Evolutionary conservation across 2,113 vertebrate genomes (phyloP).

Genomic region (Rhegmatorhina hoffmannsi): DNA sequence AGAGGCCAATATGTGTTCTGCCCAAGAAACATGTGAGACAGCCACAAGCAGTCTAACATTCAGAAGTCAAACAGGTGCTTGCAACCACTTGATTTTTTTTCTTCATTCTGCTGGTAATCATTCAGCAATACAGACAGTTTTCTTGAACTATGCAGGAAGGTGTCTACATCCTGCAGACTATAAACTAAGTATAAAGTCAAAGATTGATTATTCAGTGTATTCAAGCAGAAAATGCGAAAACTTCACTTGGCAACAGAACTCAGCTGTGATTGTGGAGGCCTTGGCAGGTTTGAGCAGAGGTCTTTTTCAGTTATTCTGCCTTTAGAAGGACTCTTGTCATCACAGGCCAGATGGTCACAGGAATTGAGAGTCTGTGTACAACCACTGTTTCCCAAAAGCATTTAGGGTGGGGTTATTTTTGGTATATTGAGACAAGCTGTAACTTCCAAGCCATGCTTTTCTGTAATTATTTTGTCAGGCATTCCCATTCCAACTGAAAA

Average conservation of each 20-base stretch:
- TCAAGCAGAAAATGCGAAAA: constrained; percentile 1
- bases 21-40: neutral
- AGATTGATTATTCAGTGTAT: constrained; percentile 1
- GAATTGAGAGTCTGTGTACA: neutral
- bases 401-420: neutral
- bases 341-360: neutral
- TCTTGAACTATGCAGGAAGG: neutral
- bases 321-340: neutral
- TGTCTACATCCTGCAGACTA: neutral
- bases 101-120: neutral
- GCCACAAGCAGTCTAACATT: neutral
- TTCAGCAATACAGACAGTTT: neutral
- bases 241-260: neutral
- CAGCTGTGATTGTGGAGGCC: neutral
- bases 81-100: neutral
- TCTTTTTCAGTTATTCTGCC: neutral
- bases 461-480: neutral
- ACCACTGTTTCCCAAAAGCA: neutral
- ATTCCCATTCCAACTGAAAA: neutral
- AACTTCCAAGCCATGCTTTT: neutral
- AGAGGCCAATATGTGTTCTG: neutral
- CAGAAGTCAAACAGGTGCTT: neutral
- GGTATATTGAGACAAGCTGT: neutral
- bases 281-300: neutral
- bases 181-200: neutral